phyloP scores from a whole-genome alignment of 2,113 vertebrate genomes.

The Coregonus clupeaformis region DNA sequence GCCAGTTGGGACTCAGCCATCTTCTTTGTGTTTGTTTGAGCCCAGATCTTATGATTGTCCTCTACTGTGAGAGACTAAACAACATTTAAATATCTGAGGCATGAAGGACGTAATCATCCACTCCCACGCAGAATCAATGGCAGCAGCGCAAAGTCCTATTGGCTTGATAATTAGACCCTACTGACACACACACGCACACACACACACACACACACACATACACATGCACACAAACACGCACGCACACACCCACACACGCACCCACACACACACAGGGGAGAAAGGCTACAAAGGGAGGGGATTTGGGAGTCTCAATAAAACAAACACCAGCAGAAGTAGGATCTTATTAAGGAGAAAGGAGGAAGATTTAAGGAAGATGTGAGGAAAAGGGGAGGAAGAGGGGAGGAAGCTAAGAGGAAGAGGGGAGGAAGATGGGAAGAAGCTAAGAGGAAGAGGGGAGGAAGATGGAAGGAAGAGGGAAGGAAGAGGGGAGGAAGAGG shows the following conservation, averaged over 20 bases:
- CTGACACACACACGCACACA: conserved; percentile 3
- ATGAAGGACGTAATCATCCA: conserved; percentile 36
- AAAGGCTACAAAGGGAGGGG: not conserved
- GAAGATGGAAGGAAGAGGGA: not conserved
- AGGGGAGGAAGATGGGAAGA: too few relatives aligned
- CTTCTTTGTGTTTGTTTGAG: too few relatives aligned
- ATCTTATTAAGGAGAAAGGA: not conserved
- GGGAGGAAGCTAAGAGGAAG: too few relatives aligned
- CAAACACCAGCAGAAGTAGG: too few relatives aligned
- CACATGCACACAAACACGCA: not conserved
- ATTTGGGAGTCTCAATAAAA: too few relatives aligned
- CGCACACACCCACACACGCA: not conserved
- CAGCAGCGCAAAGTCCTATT: conserved; percentile 23
- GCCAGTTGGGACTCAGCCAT: too few relatives aligned
- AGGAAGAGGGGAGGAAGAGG: too few relatives aligned
- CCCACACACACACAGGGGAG: not conserved
- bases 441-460: not conserved
- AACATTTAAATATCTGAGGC: conserved; percentile 21
- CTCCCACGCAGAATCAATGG: conserved; percentile 41
- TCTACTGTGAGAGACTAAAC: conserved; percentile 3
- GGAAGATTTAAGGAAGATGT: not conserved
- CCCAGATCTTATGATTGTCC: too few relatives aligned
- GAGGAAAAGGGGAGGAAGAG: not conserved
- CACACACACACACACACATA: too few relatives aligned
- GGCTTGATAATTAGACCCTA: conserved; percentile 25